Evolutionary conservation across 2,888 invertebrate species (phyloP).

Genomic region (Sminthurinus aureus): DNA sequence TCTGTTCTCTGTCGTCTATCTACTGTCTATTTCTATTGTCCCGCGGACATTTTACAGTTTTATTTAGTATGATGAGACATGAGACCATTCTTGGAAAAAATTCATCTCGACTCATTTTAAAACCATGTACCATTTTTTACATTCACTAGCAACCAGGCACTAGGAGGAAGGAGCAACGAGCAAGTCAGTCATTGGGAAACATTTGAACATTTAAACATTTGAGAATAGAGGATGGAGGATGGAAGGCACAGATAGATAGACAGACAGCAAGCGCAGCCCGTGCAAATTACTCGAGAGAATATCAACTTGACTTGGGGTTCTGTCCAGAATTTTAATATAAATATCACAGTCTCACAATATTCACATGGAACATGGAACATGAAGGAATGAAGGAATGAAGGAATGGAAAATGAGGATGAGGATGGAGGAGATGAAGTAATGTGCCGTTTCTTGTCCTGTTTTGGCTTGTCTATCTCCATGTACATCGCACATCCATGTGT

Average conservation of each 20-base stretch:
- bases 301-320: background rate
- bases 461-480: too few relatives aligned
- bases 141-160: too few relatives aligned
- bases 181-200: background rate
- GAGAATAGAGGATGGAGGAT: background rate
- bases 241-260: background rate
- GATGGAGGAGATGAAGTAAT: too few relatives aligned
- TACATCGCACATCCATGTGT: too few relatives aligned
- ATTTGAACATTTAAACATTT: background rate
- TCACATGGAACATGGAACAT: too few relatives aligned
- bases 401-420: too few relatives aligned
- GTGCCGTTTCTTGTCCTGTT: too few relatives aligned
- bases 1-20: constrained; percentile 33
- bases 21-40: constrained; percentile 25
- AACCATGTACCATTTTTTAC: constrained; percentile 7
- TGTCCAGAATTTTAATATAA: background rate
- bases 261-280: background rate
- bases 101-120: constrained; percentile 27
- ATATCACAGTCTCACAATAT: background rate
- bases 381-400: too few relatives aligned
- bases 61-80: background rate
- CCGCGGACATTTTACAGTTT: constrained; percentile 32
- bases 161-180: too few relatives aligned
- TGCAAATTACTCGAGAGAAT: constrained; percentile 33
- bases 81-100: constrained; percentile 2